These are phyloP conservation scores for Lasioglossum leucozonium DNA, from an alignment of 2,888 invertebrate genomes.

Conservation along the genomic window DNA sequence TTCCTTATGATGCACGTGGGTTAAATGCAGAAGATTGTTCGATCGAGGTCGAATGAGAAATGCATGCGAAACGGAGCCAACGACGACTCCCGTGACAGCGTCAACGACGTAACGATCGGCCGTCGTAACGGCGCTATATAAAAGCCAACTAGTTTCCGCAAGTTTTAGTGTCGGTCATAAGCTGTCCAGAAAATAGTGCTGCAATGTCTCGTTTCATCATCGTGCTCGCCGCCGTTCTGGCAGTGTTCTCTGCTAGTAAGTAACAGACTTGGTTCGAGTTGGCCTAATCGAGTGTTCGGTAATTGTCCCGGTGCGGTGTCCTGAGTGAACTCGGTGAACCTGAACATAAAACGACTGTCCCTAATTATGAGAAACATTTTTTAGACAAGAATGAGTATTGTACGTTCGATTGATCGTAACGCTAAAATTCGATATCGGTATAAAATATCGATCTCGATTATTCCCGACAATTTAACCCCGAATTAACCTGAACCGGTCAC, in stretches of 20 bases:
- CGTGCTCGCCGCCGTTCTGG: constrained; percentile 26
- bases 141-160: constrained; percentile 6
- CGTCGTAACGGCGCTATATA: constrained; percentile 21
- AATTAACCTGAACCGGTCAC: background rate
- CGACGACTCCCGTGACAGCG: too few relatives aligned
- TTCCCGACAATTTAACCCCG: background rate
- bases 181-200: background rate
- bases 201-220: constrained; percentile 39
- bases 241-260: constrained; percentile 38
- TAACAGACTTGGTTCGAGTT: background rate
- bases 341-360: background rate
- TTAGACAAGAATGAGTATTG: too few relatives aligned
- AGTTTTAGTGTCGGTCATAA: constrained; percentile 9
- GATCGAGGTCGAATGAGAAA: too few relatives aligned
- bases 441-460: background rate
- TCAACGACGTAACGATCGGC: too few relatives aligned
- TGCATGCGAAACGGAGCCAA: too few relatives aligned
- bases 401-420: too few relatives aligned
- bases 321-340: background rate
- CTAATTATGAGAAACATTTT: too few relatives aligned
- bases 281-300: background rate
- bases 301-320: background rate
- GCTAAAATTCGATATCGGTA: background rate
- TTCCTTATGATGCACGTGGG: too few relatives aligned
- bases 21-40: too few relatives aligned